Evolutionary conservation across 2,113 vertebrate genomes (phyloP).

Genomic region (Cricetomys ansorgei): DNA sequence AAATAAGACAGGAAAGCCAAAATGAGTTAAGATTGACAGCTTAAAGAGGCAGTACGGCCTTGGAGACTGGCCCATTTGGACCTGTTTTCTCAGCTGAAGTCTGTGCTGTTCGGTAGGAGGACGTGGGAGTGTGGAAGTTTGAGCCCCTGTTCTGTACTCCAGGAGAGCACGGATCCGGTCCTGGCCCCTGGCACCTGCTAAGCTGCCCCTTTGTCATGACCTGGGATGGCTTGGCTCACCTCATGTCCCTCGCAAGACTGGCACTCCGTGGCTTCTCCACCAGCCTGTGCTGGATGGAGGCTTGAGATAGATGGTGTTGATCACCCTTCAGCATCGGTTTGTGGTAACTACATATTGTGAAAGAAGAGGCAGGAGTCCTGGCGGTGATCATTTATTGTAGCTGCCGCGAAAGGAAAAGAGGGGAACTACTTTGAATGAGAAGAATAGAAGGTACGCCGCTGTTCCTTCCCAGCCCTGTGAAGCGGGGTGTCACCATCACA

Average conservation of each 20-base stretch:
- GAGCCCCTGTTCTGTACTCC: not conserved
- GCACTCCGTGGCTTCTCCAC: not conserved
- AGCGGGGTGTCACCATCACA: conserved; percentile 56
- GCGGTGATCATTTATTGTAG: conserved; percentile 58
- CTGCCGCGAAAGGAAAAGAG: conserved; percentile 66
- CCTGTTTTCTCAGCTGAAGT: conserved; percentile 47
- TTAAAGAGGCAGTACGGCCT: conserved; percentile 73
- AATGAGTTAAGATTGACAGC: conserved; percentile 70
- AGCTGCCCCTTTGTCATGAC: not conserved
- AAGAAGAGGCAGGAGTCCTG: conserved; percentile 35
- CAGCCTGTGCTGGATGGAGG: conserved; percentile 31
- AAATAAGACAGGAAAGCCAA: conserved; percentile 51
- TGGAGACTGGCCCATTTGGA: conserved; percentile 68
- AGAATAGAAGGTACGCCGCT: not conserved
- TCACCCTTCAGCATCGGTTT: not conserved
- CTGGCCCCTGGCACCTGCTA: not conserved
- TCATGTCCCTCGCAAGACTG: not conserved
- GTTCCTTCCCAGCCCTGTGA: conserved; percentile 29
- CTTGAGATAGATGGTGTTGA: conserved; percentile 32
- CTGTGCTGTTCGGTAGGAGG: not conserved
- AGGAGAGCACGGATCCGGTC: conserved; percentile 1
- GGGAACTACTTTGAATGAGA: conserved; percentile 43
- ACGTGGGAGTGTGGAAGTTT: not conserved
- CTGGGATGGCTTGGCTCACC: not conserved
- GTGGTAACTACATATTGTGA: conserved; percentile 26